Conservation (phyloP, 2,797 vertebrate species). For the Pygocentrus nattereri region DNA sequence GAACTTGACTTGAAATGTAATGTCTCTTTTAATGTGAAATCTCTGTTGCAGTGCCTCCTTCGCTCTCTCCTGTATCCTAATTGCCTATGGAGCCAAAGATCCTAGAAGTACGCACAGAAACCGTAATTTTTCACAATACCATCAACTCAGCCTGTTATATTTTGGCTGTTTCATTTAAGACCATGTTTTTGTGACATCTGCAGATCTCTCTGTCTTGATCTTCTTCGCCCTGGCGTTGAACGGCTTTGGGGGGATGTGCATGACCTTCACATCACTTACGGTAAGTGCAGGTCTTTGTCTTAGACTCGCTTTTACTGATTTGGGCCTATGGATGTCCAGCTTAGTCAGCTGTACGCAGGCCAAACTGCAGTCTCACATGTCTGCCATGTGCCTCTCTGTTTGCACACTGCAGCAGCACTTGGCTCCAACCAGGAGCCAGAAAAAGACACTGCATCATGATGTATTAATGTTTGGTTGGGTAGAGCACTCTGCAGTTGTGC, state of each 20-base stretch:
- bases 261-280: constrained; percentile 98
- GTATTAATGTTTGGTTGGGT: constrained; percentile 59
- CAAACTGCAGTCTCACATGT: background rate
- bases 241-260: constrained; percentile 98
- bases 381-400: constrained; percentile 29
- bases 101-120: constrained; percentile 84
- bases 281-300: constrained; percentile 76
- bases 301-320: background rate
- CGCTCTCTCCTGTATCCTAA: constrained; percentile 92
- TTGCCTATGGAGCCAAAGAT: constrained; percentile 93
- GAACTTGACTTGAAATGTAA: background rate
- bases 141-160: background rate
- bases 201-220: constrained; percentile 96
- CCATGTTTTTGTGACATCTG: constrained; percentile 4
- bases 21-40: background rate
- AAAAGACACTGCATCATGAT: constrained; percentile 65
- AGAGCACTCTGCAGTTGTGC: background rate
- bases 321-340: background rate
- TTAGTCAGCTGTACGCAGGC: background rate
- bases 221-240: constrained; percentile 95
- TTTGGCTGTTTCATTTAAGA: constrained; percentile 14
- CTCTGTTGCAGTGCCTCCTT: constrained; percentile 87
- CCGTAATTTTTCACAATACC: background rate
- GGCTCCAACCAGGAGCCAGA: constrained; percentile 57
- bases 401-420: constrained; percentile 67